Evolutionary conservation across 2,888 invertebrate species (phyloP).

Genomic region (Andrena flavipes): DNA sequence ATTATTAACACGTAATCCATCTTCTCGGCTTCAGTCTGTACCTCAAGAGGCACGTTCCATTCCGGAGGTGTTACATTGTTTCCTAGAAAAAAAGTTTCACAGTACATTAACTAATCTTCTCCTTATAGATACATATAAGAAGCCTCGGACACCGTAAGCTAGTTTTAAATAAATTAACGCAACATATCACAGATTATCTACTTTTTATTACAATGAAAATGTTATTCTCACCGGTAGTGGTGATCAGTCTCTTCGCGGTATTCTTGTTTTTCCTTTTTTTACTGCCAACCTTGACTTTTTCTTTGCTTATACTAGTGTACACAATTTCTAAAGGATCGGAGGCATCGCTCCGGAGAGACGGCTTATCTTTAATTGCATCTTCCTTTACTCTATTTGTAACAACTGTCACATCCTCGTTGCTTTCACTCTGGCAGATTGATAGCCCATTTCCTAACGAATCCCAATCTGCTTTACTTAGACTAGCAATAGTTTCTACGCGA

Average conservation of each 20-base stretch:
- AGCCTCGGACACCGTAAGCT: no score
- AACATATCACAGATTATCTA: no score
- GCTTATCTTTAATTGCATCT: not conserved
- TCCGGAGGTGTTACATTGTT: not conserved
- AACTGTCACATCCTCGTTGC: not conserved
- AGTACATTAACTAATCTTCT: not conserved
- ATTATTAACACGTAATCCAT: slow-evolving; percentile 43
- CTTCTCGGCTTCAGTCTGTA: not conserved
- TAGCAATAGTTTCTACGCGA: slow-evolving; percentile 70
- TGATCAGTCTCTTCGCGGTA: not conserved
- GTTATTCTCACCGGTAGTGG: slow-evolving; percentile 11
- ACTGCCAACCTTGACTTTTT: slow-evolving; percentile 39
- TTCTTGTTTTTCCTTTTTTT: slow-evolving; percentile 41
- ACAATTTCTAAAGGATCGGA: slow-evolving; percentile 66
- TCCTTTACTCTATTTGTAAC: slow-evolving; percentile 6
- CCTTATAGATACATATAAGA: no score
- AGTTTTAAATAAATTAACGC: no score
- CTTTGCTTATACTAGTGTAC: slow-evolving; percentile 59
- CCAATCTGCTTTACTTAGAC: slow-evolving; percentile 74
- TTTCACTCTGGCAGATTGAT: not conserved
- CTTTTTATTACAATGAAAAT: not conserved
- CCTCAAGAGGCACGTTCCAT: not conserved
- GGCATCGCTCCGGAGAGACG: slow-evolving; percentile 26
- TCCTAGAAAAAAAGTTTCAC: not conserved
- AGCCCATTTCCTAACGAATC: slow-evolving; percentile 64